Base-by-base conservation (phyloP, 2,888 invertebrate species). In the Urechis unicinctus region DNA sequence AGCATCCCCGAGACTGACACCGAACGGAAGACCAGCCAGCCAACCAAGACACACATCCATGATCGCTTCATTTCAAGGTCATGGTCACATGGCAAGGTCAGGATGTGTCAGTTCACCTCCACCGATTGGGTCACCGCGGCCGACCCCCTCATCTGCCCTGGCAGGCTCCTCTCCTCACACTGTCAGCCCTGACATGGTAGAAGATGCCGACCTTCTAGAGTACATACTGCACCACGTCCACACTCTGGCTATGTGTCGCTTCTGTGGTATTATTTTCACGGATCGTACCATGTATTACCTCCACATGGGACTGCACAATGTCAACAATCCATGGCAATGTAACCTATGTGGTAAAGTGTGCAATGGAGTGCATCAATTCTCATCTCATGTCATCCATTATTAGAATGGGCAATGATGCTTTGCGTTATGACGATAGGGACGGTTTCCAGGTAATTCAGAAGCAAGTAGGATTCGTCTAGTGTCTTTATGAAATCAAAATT, bases 221-320 rank as follows among this genome's bases (percentile, higher is more conserved):
- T 62, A 52, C 43, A 58, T 62, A 9, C 28, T 53, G 44, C 42
- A 53, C 26, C 53, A 65, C 31, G 50, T 45, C 21, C 50, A 61
- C 21, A 36, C 50, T 41, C 53, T 66, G 22, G 61, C 64, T 29
- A 62, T 67, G 60, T 95, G 95, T 79, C 83, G 87, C 26, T 91
- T 89, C 79, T 97, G 96, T 80, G 88, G 91, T 68, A 93, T 97
- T 71, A 86, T 89, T 49, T 97, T 94, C 81, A 91, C 92, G 41
- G 95, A 97, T 80, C 90, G 91, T 74, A 96, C 95, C 0, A 83
- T 96, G 56, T 95, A 94, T 81, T 92, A 95, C 81, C 84, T 97
- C 64, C 96, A 97, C 83, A 95, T 95, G 82, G 95, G 95, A 66
- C 91, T 96, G 78, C 96, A 97, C 81, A 94, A 94, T 67, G 92